phyloP scores from a whole-genome alignment of 2,888 invertebrate species.

The Cephus pygmeus region DNA sequence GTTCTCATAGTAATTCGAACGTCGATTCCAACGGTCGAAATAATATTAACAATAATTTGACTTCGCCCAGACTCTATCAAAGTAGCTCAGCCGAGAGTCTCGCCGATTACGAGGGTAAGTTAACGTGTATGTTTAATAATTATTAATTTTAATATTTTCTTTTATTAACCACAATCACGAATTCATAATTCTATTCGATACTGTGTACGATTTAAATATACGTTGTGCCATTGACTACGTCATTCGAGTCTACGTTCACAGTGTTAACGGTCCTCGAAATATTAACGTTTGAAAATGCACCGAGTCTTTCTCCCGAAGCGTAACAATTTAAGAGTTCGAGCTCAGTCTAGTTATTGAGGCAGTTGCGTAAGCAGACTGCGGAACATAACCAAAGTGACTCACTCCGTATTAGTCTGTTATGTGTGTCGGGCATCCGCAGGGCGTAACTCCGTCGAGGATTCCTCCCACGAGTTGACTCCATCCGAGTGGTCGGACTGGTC shows the following conservation, averaged over 20 bases:
- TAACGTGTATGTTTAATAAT: too few relatives aligned
- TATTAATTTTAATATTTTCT: too few relatives aligned
- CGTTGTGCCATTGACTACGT: too few relatives aligned
- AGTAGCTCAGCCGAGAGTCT: conserved; percentile 69
- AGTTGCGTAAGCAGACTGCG: neutral
- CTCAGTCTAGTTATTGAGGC: neutral
- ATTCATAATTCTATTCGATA: too few relatives aligned
- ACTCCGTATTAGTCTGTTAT: neutral
- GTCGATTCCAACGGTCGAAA: conserved; percentile 31
- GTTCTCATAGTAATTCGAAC: conserved; percentile 48
- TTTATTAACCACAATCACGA: too few relatives aligned
- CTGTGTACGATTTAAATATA: too few relatives aligned
- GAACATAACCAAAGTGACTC: neutral
- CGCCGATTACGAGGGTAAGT: conserved; percentile 69
- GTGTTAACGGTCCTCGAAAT: too few relatives aligned
- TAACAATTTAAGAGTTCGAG: too few relatives aligned
- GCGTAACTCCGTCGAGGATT: conserved; percentile 44
- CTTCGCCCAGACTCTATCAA: conserved; percentile 43
- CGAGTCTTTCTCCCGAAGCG: too few relatives aligned
- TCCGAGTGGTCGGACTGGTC: conserved; percentile 62
- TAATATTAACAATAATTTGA: conserved; percentile 54
- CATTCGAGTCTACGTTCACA: too few relatives aligned
- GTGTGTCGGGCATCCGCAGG: conserved; percentile 25
- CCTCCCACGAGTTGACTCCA: conserved; percentile 38
- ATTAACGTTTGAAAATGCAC: too few relatives aligned